Evolutionary conservation across 2,113 vertebrate species (phyloP).

Genomic region (Macrotus californicus): DNA sequence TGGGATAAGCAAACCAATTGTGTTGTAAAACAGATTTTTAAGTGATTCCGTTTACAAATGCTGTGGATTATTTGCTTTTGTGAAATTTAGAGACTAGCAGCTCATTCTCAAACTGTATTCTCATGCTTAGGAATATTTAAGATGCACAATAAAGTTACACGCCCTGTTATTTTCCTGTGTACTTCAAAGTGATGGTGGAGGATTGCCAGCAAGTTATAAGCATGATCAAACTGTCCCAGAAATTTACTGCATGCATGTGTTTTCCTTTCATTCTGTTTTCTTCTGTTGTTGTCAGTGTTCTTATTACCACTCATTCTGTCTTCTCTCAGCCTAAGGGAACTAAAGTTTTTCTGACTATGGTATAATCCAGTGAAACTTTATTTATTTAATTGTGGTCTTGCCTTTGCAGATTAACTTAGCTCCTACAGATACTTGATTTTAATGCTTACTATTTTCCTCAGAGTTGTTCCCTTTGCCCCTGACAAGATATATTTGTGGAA

Average conservation of each 20-base stretch:
- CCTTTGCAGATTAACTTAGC: constrained; percentile 18
- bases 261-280: constrained; percentile 21
- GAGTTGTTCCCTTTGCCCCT: constrained; percentile 32
- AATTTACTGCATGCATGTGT: not conserved
- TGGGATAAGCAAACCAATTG: not conserved
- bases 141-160: not conserved
- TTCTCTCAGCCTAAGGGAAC: not conserved
- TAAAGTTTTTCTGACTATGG: not conserved
- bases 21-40: not conserved
- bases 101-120: not conserved
- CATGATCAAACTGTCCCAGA: not conserved
- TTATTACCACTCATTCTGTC: not conserved
- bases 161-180: not conserved
- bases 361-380: not conserved
- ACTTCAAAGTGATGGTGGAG: not conserved
- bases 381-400: constrained; percentile 52
- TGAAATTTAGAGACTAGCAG: not conserved
- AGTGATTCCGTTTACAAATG: not conserved
- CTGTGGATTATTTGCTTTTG: not conserved
- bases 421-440: constrained; percentile 9
- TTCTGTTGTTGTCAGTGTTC: not conserved
- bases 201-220: not conserved
- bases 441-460: not conserved
- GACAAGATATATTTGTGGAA: constrained; percentile 32
- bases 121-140: not conserved